phyloP scores from a whole-genome alignment of 1,140 invertebrate genomes.

The Drosophila sucinea region DNA sequence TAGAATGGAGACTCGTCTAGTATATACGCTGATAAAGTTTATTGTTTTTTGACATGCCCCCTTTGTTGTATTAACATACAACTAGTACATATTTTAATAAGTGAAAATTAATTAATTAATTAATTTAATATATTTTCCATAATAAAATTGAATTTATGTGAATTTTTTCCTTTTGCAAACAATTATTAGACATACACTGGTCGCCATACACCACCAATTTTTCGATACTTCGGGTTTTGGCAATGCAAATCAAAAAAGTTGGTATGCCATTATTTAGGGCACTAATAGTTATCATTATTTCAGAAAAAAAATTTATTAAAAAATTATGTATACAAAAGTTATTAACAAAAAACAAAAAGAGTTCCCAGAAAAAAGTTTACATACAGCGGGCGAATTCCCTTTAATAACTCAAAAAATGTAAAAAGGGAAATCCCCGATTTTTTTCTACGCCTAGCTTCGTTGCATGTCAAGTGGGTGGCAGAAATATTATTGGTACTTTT shows the following conservation, averaged over 20 bases:
- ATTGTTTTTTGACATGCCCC: too few relatives aligned
- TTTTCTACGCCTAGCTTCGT: conserved; percentile 1
- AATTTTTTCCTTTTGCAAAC: too few relatives aligned
- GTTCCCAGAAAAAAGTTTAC: conserved; percentile 3
- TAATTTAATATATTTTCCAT: too few relatives aligned
- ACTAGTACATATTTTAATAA: too few relatives aligned
- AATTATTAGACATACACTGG: too few relatives aligned
- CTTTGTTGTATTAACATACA: too few relatives aligned
- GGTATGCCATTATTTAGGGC: conserved; percentile 1
- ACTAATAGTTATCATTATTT: neutral
- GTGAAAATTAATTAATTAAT: too few relatives aligned
- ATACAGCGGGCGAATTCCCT: neutral
- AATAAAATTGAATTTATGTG: too few relatives aligned
- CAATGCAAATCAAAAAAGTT: neutral
- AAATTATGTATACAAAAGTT: neutral
- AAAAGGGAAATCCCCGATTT: neutral
- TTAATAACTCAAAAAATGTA: conserved; percentile 1
- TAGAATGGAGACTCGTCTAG: too few relatives aligned
- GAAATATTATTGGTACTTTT: too few relatives aligned
- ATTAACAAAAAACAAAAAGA: neutral
- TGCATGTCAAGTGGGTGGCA: neutral
- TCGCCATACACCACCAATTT: too few relatives aligned
- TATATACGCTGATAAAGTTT: too few relatives aligned
- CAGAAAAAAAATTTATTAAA: neutral
- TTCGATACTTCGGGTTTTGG: neutral